These are phyloP conservation scores for Muscicapa adusta DNA, from an alignment of 2,113 vertebrate species.

Conservation along the genomic window DNA sequence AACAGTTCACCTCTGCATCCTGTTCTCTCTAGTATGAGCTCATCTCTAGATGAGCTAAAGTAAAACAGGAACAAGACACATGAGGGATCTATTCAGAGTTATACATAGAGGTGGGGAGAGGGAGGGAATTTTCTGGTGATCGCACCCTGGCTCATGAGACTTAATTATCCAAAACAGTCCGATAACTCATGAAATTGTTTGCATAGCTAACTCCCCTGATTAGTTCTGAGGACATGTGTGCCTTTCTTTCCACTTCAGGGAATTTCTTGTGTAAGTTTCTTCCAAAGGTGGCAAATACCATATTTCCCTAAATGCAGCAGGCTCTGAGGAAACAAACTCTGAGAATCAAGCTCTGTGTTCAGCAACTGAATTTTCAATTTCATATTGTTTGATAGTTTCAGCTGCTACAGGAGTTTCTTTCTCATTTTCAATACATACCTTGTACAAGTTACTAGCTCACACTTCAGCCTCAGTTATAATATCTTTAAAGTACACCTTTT, in stretches of 20 bases:
- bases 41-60: background rate
- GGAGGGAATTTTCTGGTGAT: slow-evolving; percentile 12
- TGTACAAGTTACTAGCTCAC: background rate
- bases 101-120: background rate
- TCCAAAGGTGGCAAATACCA: background rate
- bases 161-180: background rate
- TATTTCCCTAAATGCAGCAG: background rate
- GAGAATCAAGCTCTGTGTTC: background rate
- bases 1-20: background rate
- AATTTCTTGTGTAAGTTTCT: background rate
- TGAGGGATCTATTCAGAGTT: background rate
- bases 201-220: background rate
- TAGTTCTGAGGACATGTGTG: background rate
- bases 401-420: background rate
- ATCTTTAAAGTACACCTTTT: background rate
- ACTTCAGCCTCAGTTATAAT: background rate
- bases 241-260: background rate
- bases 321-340: background rate
- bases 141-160: background rate
- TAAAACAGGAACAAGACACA: background rate
- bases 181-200: slow-evolving; percentile 25
- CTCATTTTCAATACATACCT: background rate
- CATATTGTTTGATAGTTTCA: background rate
- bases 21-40: background rate
- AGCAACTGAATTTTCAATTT: slow-evolving; percentile 1